These are phyloP conservation scores for Turritopsis rubra DNA, from an alignment of 30 jellyfish, hydroid and myxozoan genomes.

Conservation along the genomic window DNA sequence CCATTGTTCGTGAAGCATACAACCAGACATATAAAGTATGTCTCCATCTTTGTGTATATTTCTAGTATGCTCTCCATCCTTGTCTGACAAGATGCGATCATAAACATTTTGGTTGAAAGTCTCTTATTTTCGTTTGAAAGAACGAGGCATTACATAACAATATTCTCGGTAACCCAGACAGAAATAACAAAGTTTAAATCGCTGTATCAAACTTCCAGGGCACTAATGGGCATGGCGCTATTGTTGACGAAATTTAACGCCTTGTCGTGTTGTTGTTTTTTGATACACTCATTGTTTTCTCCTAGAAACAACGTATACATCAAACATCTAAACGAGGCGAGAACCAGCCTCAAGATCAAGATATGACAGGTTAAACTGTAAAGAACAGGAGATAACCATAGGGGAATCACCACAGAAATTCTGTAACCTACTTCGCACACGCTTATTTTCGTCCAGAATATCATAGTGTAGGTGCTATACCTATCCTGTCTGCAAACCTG, in stretches of 20 bases:
- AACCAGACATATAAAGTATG: constrained; percentile 64
- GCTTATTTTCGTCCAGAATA: too few species aligned
- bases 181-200: too few species aligned
- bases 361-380: constrained; percentile 6
- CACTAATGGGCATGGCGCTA: too few species aligned
- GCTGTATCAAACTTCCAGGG: too few species aligned
- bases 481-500: neutral
- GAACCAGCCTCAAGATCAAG: constrained; percentile 14
- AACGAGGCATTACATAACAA: too few species aligned
- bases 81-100: neutral
- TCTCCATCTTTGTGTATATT: neutral
- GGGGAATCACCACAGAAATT: neutral
- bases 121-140: too few species aligned
- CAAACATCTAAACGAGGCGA: constrained; percentile 7
- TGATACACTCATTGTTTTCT: neutral
- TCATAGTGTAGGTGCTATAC: too few species aligned
- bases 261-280: neutral
- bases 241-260: too few species aligned
- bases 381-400: neutral
- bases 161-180: too few species aligned
- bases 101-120: neutral
- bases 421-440: neutral
- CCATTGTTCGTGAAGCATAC: constrained; percentile 81
- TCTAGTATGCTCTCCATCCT: neutral
- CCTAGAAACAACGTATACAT: constrained; percentile 28